Evolutionary conservation across 2,113 vertebrate species (phyloP).

Genomic region (Sprattus sprattus): DNA sequence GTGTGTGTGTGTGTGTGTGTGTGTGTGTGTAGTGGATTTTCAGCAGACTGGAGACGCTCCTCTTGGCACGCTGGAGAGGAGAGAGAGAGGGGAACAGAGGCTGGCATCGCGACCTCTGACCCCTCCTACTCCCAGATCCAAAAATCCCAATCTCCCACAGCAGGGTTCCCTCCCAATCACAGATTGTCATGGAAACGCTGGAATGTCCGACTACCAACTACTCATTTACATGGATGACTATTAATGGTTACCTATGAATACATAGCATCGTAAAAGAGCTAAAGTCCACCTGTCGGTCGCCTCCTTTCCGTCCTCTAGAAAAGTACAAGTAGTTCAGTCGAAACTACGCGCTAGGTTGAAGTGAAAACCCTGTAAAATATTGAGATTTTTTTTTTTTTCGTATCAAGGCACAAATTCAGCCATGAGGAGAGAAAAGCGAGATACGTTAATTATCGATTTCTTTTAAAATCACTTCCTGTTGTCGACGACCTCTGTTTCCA

Average conservation of each 20-base stretch:
- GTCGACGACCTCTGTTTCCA: background rate
- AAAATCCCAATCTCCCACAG: conserved; percentile 1
- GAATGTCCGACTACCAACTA: conserved; percentile 14
- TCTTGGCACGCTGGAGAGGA: background rate
- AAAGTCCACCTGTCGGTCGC: background rate
- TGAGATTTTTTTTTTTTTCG: conserved; percentile 6
- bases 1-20: background rate
- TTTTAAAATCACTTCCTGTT: background rate
- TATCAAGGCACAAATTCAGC: conserved; percentile 16
- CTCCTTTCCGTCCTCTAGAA: background rate
- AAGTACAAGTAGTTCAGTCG: conserved; percentile 12
- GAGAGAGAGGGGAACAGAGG: conserved; percentile 1
- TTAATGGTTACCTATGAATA: conserved; percentile 9
- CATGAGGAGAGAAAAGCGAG: conserved; percentile 2
- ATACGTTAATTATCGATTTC: conserved; percentile 8
- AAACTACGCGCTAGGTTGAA: conserved; percentile 4
- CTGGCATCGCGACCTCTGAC: background rate
- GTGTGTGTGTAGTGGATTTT: background rate
- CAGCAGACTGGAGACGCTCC: conserved; percentile 9
- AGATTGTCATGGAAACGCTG: conserved; percentile 16
- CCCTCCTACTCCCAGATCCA: background rate
- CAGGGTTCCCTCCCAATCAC: conserved; percentile 15
- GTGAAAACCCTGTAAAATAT: conserved; percentile 17
- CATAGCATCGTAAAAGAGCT: conserved; percentile 11
- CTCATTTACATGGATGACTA: conserved; percentile 12